Evolutionary conservation across 2,888 invertebrate genomes (phyloP), one percentile per base, ranked within the genome.

Genomic region (Drosophila infuscata): DNA sequence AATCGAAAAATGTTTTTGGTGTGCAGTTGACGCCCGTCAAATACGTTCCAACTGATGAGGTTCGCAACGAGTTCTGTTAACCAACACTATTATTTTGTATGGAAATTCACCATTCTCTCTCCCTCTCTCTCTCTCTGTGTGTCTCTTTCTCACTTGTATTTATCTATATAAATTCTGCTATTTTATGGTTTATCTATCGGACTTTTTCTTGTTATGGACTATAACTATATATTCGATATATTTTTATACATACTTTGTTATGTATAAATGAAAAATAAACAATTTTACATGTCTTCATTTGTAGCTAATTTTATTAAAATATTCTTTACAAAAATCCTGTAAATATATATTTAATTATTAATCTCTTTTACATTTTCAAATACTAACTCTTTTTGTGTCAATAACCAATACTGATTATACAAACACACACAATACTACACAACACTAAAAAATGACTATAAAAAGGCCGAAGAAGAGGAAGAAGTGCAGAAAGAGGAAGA

Each of bases 1-100:
- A 93, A 75, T 93, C 94, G 76, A 88, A 93, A 75, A 93, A 94
- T 86, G 92, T 94, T 33, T 94, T 94, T 83, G 94, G 94, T 88
- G 93, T 94, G 35, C 94, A 94, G 79, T 81, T 92, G 46, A 88
- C 89, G 59, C 91, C 91, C 9, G 76, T 90, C 6, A 74, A 70
- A 58, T 76, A 78, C 68, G 66, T 59, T 48, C 56, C 73, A 68
- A 69, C 60, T 66, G 79, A 84, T 56, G 88, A 90, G 86, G 91
- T 92, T 90, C 75, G 85, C 77, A 52, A 56, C 15, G 25, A 46
- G 25, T 46, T 15, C 25, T 4, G 46, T 46, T 46, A 46, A 25
- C 8, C 46, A 15, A 8, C 8, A 25, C 2, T 25, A 25, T 43
- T 6, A 41, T n/a, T n/a, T 43, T 25, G 33, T 32, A 52, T 11